A percentile compares a stretch with the other conserved stretches of the same genome.
Conservation (phyloP, 2,888 invertebrate species). For the Dasypolia templi region DNA sequence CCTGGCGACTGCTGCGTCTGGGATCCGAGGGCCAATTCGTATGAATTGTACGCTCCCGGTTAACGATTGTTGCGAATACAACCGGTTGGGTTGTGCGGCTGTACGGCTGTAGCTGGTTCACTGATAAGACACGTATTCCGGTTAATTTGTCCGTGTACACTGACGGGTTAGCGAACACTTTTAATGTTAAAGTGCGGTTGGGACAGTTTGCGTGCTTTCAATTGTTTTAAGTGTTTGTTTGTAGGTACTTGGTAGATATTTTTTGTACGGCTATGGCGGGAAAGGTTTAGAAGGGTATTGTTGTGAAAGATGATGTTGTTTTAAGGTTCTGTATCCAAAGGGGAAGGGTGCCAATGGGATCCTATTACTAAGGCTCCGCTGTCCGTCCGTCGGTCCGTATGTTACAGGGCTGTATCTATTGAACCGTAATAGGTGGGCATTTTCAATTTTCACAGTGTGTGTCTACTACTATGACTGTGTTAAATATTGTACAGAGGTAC, state of each 20-base stretch:
- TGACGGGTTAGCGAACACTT: constrained; percentile 54
- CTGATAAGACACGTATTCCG: constrained; percentile 78
- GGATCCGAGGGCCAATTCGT: constrained; percentile 79
- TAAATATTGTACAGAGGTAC: no score
- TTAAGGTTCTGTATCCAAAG: background rate
- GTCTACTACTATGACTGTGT: no score
- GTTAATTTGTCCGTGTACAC: constrained; percentile 70
- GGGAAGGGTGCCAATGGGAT: no score
- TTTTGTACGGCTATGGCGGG: background rate
- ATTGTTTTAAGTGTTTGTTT: constrained; percentile 53
- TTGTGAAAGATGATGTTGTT: background rate
- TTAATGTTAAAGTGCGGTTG: constrained; percentile 58
- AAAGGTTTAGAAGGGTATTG: background rate
- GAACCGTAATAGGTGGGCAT: no score
- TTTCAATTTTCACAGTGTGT: no score
- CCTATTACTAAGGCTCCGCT: no score
- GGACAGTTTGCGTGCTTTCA: constrained; percentile 51
- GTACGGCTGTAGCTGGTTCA: constrained; percentile 67
- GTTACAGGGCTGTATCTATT: no score
- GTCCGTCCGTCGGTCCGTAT: no score
- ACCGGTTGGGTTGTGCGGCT: constrained; percentile 70
- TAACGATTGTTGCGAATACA: constrained; percentile 77
- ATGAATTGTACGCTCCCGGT: constrained; percentile 76
- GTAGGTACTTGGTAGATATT: background rate
- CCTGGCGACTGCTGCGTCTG: constrained; percentile 73